Conservation (phyloP, 2,888 invertebrate species). For the Elmis aenea region DNA sequence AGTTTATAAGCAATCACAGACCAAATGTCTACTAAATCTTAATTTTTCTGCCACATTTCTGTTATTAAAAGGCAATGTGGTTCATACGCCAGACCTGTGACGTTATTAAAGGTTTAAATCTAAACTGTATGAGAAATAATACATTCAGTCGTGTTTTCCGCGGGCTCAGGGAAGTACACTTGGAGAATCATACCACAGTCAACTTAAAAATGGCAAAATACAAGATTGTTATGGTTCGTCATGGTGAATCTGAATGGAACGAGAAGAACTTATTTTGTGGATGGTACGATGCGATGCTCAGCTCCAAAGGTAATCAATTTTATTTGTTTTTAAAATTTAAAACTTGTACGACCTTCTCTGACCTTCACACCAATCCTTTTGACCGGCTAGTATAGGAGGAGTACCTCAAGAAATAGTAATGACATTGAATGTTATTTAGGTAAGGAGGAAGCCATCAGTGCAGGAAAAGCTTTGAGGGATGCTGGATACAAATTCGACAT, state of each 20-base stretch:
- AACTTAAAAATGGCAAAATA: constrained; percentile 44
- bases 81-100: too few species aligned
- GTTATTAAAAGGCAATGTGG: too few species aligned
- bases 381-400: not conserved
- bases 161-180: too few species aligned
- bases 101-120: too few species aligned
- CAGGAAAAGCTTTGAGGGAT: constrained; percentile 58
- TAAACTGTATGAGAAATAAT: too few species aligned
- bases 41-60: too few species aligned
- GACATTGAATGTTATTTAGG: constrained; percentile 42
- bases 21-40: too few species aligned
- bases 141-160: too few species aligned
- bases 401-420: too few species aligned
- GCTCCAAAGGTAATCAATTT: constrained; percentile 50
- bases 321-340: too few species aligned
- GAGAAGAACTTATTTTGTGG: constrained; percentile 59
- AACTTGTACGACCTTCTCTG: constrained; percentile 28
- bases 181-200: too few species aligned
- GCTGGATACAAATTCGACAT: constrained; percentile 55
- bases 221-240: constrained; percentile 58
- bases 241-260: constrained; percentile 63
- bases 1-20: too few species aligned
- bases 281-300: constrained; percentile 59
- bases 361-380: constrained; percentile 6
- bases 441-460: constrained; percentile 53